phyloP scores from a whole-genome alignment of 2,113 vertebrate species.

The Brienomyrus brachyistius region DNA sequence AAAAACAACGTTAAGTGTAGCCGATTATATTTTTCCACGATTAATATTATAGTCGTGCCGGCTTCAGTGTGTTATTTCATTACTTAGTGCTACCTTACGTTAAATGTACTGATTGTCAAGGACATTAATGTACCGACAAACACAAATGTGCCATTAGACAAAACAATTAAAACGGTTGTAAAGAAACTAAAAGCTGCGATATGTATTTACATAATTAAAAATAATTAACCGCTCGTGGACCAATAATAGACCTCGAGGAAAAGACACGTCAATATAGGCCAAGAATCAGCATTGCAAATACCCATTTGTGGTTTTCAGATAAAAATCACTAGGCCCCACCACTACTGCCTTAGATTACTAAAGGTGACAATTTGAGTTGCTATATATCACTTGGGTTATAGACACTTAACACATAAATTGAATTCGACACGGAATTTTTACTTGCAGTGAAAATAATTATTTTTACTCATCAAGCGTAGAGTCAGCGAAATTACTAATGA shows the following conservation, averaged over 20 bases:
- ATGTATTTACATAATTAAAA: not conserved
- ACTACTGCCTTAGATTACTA: not conserved
- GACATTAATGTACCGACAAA: not conserved
- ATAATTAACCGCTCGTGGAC: not conserved
- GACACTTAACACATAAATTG: not conserved
- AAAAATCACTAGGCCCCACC: conserved; percentile 3
- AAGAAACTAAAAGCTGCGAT: not conserved
- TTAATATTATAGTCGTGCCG: not conserved
- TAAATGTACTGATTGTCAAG: not conserved
- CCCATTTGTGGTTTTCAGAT: not conserved
- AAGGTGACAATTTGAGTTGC: not conserved
- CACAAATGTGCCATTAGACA: not conserved
- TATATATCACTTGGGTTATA: not conserved
- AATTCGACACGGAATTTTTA: not conserved
- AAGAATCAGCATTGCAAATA: not conserved
- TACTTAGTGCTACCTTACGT: not conserved
- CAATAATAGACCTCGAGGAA: not conserved
- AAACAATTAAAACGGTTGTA: not conserved
- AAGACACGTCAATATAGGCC: not conserved
- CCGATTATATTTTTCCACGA: not conserved
- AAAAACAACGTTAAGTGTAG: not conserved
- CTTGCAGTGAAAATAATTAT: not conserved
- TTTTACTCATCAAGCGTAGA: not conserved
- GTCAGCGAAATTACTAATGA: not conserved
- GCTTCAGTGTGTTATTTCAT: not conserved